Percentiles rank a stretch among this genome's conserved stretches.
These are phyloP conservation scores for Drosophila neocordata DNA, from an alignment of 1,140 invertebrate genomes.

Conservation along the genomic window DNA sequence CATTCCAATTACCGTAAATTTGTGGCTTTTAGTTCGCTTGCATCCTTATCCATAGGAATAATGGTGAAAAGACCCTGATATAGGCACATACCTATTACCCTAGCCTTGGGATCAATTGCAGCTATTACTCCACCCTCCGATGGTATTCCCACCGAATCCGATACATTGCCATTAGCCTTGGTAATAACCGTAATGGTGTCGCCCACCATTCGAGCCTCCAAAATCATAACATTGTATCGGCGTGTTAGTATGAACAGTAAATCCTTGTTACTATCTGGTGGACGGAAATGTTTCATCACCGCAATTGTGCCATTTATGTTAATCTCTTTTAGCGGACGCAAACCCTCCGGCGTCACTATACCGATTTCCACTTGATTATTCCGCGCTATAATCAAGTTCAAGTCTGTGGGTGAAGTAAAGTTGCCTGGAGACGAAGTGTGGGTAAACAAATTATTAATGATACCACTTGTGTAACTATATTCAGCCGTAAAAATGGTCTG, in stretches of 20 bases:
- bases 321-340: conserved; percentile 97
- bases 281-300: conserved; percentile 96
- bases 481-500: neutral
- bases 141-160: conserved; percentile 93
- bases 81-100: conserved; percentile 96
- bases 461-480: conserved; percentile 24
- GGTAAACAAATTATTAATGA: conserved; percentile 6
- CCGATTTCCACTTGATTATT: conserved; percentile 98
- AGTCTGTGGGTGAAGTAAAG: conserved; percentile 95
- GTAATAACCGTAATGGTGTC: conserved; percentile 96
- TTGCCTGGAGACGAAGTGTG: conserved; percentile 88
- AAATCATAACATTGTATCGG: conserved; percentile 98
- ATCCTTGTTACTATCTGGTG: conserved; percentile 95
- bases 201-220: conserved; percentile 92
- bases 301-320: conserved; percentile 97
- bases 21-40: conserved; percentile 95
- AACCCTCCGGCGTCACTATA: conserved; percentile 97
- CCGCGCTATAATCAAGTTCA: conserved; percentile 98
- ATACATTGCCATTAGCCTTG: conserved; percentile 97
- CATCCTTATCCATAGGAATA: conserved; percentile 95
- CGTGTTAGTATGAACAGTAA: conserved; percentile 96
- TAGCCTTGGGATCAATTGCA: conserved; percentile 97
- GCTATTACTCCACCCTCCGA: conserved; percentile 97
- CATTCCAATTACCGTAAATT: conserved; percentile 89
- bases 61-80: conserved; percentile 99